phyloP scores from a whole-genome alignment of 2,113 vertebrate species.

The Rhinolophus sinicus region DNA sequence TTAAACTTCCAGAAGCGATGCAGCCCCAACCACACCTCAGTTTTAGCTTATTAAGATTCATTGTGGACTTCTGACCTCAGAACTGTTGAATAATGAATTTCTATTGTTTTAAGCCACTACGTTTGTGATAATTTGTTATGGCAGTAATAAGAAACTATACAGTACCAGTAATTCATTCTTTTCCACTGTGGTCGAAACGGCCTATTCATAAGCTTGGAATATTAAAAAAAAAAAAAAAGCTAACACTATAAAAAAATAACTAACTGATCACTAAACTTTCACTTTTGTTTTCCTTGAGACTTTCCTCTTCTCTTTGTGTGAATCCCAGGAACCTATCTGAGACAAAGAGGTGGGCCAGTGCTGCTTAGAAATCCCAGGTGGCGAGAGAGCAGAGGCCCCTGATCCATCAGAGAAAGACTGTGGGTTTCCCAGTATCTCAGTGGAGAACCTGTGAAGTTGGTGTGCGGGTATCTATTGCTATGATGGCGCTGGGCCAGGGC shows the following conservation, averaged over 20 bases:
- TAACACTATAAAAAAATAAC: background rate
- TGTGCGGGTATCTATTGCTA: accelerated
- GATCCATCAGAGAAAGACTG: background rate
- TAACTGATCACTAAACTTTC: background rate
- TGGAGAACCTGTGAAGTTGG: background rate
- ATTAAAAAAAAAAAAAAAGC: background rate
- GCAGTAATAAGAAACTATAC: background rate
- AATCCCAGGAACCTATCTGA: background rate
- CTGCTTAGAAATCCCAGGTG: background rate
- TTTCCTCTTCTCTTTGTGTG: background rate
- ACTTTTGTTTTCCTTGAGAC: background rate
- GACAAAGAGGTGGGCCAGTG: background rate
- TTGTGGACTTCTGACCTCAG: background rate
- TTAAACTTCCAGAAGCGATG: background rate
- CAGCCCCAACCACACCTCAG: background rate
- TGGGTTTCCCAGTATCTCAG: background rate
- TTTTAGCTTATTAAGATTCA: background rate
- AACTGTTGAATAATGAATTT: background rate
- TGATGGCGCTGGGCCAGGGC: background rate
- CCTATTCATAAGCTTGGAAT: background rate
- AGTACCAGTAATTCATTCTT: background rate
- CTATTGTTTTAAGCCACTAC: background rate
- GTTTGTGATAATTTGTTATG: background rate
- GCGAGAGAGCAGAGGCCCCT: background rate
- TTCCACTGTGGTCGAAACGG: background rate